A percentile compares a stretch with the other conserved stretches of the same genome.
phyloP scores from a whole-genome alignment of 2,888 invertebrate genomes.

The Euspilapteryx auroguttella region DNA sequence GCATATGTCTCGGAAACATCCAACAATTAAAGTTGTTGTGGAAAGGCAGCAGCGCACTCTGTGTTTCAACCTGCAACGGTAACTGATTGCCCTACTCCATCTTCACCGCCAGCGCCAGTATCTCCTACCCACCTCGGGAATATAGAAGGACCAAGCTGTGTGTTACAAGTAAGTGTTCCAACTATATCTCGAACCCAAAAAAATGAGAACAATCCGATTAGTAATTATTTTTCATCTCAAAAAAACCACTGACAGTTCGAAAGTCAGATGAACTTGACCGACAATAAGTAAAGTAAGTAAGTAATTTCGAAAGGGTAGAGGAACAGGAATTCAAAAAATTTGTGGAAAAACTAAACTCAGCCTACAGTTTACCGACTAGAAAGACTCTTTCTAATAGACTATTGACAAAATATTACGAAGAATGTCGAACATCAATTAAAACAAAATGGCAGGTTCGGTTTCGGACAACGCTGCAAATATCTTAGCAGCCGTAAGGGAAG shows the following conservation, averaged over 20 bases:
- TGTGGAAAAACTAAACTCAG: not conserved
- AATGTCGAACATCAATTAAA: not conserved
- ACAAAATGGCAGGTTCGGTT: slow-evolving; percentile 10
- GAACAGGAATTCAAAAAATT: not conserved
- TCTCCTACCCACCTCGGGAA: too few species aligned
- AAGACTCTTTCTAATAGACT: not conserved
- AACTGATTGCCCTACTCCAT: too few species aligned
- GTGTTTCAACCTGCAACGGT: too few species aligned
- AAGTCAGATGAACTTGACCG: not conserved
- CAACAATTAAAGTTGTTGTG: not conserved
- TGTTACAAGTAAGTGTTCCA: too few species aligned
- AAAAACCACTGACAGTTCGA: not conserved
- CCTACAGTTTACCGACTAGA: not conserved
- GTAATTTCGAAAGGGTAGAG: too few species aligned
- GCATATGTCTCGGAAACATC: not conserved
- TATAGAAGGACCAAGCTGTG: too few species aligned
- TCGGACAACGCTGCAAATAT: slow-evolving; percentile 12
- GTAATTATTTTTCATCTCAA: not conserved
- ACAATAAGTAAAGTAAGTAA: not conserved
- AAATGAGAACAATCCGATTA: too few species aligned
- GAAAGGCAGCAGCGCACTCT: too few species aligned
- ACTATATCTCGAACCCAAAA: too few species aligned
- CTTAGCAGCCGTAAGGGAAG: slow-evolving; percentile 9
- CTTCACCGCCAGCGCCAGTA: not conserved
- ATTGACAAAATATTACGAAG: not conserved